Percentiles rank a stretch among this genome's conserved stretches.
phyloP scores from a whole-genome alignment of 2,888 invertebrate species.

The Acanthosepion pharaonis region DNA sequence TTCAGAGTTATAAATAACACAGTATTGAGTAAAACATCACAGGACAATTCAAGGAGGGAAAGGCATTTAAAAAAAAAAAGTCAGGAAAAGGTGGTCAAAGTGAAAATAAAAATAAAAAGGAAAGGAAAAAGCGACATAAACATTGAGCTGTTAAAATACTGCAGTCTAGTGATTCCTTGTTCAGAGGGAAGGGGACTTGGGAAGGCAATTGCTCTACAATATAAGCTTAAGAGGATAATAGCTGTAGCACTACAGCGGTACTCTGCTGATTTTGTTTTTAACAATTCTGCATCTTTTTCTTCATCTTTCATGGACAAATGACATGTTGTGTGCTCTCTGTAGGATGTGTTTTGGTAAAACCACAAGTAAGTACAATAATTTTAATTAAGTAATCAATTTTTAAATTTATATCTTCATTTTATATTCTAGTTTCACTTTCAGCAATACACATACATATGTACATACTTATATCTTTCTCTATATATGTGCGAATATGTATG shows the following conservation, averaged over 20 bases:
- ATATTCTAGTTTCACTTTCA: slow-evolving; percentile 22
- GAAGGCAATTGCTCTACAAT: neutral
- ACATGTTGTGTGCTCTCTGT: slow-evolving; percentile 3
- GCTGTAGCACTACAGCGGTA: neutral
- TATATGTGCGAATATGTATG: neutral
- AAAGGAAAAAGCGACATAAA: neutral
- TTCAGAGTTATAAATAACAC: neutral
- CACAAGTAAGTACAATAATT: neutral
- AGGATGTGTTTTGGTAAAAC: slow-evolving; percentile 12
- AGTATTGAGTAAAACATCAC: neutral
- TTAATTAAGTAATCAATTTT: neutral
- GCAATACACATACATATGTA: neutral
- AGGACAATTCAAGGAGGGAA: neutral
- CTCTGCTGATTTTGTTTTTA: neutral
- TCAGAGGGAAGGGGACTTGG: neutral
- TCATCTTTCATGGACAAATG: slow-evolving; percentile 3
- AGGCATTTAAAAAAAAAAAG: neutral
- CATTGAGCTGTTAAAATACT: neutral
- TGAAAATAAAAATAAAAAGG: neutral
- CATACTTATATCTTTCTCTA: neutral
- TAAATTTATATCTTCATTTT: neutral
- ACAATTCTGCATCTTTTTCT: neutral
- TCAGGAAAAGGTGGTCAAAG: neutral
- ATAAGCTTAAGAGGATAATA: neutral
- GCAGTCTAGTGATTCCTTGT: slow-evolving; percentile 4